Conservation (phyloP, 1,140 invertebrate species). For the Hyles euphorbiae region DNA sequence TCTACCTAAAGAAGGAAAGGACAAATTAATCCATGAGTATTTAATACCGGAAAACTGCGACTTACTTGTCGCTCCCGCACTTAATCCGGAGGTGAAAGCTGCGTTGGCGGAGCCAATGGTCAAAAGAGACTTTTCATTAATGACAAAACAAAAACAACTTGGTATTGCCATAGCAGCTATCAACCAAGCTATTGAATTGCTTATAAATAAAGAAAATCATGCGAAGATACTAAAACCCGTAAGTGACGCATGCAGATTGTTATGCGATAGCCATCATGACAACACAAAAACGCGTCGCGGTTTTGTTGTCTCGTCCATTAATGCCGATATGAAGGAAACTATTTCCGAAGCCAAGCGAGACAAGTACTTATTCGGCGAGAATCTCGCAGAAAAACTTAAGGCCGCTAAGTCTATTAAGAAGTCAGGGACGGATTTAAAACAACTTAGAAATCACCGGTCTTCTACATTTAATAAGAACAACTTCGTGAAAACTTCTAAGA, state of each 20-base stretch:
- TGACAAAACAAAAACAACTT: too few relatives aligned
- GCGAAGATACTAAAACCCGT: conserved; percentile 2
- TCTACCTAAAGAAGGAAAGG: too few relatives aligned
- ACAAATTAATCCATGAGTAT: too few relatives aligned
- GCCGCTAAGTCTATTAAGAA: conserved; percentile 12
- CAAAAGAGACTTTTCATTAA: too few relatives aligned
- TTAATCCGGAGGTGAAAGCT: too few relatives aligned
- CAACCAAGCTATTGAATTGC: too few relatives aligned
- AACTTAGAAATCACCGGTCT: neutral
- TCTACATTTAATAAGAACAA: conserved; percentile 1
- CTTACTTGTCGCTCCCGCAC: too few relatives aligned
- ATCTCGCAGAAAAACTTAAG: conserved; percentile 10
- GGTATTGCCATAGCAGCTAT: too few relatives aligned
- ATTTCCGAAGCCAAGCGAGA: conserved; percentile 11
- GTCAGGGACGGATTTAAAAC: conserved; percentile 11
- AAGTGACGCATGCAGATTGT: conserved; percentile 1
- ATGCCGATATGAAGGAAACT: neutral
- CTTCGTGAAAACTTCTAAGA: neutral
- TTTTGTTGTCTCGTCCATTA: neutral
- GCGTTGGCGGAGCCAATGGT: too few relatives aligned
- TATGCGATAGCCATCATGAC: conserved; percentile 5
- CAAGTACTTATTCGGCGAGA: conserved; percentile 7
- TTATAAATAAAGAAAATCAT: neutral
- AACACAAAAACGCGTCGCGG: neutral
- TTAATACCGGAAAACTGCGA: too few relatives aligned